Conservation (phyloP, 2,888 invertebrate species). For the Caenorhabditis japonica region DNA sequence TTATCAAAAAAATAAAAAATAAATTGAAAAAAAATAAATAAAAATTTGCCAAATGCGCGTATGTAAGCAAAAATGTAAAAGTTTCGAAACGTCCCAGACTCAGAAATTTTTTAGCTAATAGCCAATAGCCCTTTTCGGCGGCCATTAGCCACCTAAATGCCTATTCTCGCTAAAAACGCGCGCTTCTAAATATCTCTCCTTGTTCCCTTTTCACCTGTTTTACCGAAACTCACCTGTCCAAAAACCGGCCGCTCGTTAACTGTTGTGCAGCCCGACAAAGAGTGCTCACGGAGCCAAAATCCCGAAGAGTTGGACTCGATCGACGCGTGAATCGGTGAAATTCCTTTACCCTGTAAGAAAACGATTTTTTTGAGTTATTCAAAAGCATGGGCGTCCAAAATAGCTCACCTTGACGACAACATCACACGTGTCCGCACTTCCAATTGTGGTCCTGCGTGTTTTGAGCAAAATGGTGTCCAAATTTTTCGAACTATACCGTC, state of each 20-base stretch:
- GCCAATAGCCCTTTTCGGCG: too few species aligned
- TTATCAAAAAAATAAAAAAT: too few species aligned
- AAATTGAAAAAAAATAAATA: too few species aligned
- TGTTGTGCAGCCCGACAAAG: slow-evolving; percentile 55
- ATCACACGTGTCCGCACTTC: slow-evolving; percentile 59
- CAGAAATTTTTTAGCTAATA: neutral
- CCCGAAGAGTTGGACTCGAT: slow-evolving; percentile 67
- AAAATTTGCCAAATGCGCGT: too few species aligned
- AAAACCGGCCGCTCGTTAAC: slow-evolving; percentile 58
- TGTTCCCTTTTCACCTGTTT: too few species aligned
- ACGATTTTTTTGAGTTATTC: too few species aligned
- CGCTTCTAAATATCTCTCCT: too few species aligned
- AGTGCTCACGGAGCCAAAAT: slow-evolving; percentile 67
- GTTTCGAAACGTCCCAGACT: neutral
- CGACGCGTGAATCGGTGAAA: slow-evolving; percentile 66
- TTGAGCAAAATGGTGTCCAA: slow-evolving; percentile 55
- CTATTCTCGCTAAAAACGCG: too few species aligned
- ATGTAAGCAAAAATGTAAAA: too few species aligned
- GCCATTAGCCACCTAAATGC: too few species aligned
- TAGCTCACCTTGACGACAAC: slow-evolving; percentile 56
- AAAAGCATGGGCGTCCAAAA: too few species aligned
- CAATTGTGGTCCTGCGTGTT: slow-evolving; percentile 51
- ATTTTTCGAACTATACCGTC: slow-evolving; percentile 59
- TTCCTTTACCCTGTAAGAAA: slow-evolving; percentile 47
- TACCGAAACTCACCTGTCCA: slow-evolving; percentile 48